Evolutionary conservation across 2,113 vertebrate genomes (phyloP).

Genomic region (Nansenia antarctica): DNA sequence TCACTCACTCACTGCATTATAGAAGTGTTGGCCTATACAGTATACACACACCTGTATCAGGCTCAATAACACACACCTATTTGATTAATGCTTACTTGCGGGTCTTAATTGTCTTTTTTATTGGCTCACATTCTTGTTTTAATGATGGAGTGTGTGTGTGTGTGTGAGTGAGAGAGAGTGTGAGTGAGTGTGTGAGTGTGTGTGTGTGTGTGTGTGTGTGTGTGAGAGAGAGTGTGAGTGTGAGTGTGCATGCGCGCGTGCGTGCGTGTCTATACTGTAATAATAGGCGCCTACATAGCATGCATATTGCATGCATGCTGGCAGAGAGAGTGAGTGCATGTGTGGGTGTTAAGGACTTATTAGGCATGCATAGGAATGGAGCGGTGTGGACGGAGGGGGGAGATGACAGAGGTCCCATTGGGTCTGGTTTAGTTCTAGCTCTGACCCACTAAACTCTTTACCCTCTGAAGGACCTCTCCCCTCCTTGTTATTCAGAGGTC

Average conservation of each 20-base stretch:
- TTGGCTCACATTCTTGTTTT: too few relatives aligned
- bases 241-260: background rate
- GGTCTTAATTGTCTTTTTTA: too few relatives aligned
- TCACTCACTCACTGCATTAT: background rate
- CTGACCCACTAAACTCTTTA: constrained; percentile 20
- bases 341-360: background rate
- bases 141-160: too few relatives aligned
- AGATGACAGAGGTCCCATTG: constrained; percentile 33
- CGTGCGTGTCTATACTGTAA: background rate
- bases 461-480: background rate
- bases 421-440: constrained; percentile 26
- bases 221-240: background rate
- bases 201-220: background rate
- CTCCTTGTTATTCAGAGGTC: constrained; percentile 1
- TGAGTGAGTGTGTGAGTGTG: background rate
- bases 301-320: constrained; percentile 14
- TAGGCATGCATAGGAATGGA: background rate
- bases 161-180: too few relatives aligned
- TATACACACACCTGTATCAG: background rate
- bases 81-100: background rate
- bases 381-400: background rate
- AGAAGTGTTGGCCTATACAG: background rate
- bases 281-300: too few relatives aligned
- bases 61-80: background rate
- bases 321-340: background rate